Percentiles rank a stretch among this genome's conserved stretches.
These are phyloP conservation scores for Halisarca cf. caerulea DNA, from an alignment of 37 sponge, comb jelly and placozoan species.

Conservation along the genomic window DNA sequence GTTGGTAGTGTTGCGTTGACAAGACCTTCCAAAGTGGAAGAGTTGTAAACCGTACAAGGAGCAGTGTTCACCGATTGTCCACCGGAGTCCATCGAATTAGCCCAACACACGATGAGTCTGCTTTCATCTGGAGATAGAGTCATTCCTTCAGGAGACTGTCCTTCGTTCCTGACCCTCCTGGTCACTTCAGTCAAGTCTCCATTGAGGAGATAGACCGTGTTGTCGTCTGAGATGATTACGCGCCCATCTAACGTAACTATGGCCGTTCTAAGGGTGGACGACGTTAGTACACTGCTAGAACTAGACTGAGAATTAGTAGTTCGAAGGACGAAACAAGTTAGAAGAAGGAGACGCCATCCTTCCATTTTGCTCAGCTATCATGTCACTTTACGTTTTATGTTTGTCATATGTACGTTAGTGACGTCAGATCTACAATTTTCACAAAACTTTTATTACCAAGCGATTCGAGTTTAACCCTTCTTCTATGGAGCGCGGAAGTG, in stretches of 20 bases:
- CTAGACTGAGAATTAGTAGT: background rate
- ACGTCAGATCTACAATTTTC: too few species aligned
- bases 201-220: constrained; percentile 9
- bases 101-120: constrained; percentile 11
- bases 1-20: background rate
- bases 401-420: too few species aligned
- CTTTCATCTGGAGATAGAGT: background rate
- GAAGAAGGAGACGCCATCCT: background rate
- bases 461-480: too few species aligned
- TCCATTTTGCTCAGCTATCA: background rate
- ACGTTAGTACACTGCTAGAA: background rate
- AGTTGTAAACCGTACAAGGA: constrained; percentile 14
- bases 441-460: too few species aligned
- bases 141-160: constrained; percentile 17
- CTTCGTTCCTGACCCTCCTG: background rate
- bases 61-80: background rate
- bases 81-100: background rate
- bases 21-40: background rate
- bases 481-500: too few species aligned
- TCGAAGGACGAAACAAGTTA: background rate
- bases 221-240: constrained; percentile 12
- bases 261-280: background rate
- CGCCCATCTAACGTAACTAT: background rate
- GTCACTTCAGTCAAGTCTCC: constrained; percentile 9
- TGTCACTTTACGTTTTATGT: too few species aligned